Conservation (phyloP, 2,888 invertebrate genomes). For the Seladonia tumulorum region DNA sequence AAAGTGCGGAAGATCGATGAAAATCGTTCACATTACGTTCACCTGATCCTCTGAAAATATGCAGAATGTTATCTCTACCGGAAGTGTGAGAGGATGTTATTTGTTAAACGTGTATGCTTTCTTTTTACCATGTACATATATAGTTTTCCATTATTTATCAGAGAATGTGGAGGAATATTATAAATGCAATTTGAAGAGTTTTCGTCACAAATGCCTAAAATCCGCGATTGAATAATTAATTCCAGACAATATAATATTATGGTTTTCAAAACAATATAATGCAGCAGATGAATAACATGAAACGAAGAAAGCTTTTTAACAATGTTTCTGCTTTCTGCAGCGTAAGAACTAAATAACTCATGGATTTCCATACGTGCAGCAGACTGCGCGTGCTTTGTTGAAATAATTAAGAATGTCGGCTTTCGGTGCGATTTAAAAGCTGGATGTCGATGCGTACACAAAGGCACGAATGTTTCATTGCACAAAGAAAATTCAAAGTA, state of each 20-base stretch:
- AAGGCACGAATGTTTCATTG: not conserved
- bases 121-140: not conserved
- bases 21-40: not conserved
- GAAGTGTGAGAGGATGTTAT: not conserved
- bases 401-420: slow-evolving; percentile 2
- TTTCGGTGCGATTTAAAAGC: not conserved
- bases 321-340: not conserved
- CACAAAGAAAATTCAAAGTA: not conserved
- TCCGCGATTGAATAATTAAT: not conserved
- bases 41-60: not conserved
- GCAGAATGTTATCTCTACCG: not conserved
- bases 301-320: not conserved
- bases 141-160: slow-evolving; percentile 34
- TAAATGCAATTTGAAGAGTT: not conserved
- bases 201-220: not conserved
- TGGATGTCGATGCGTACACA: not conserved
- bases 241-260: not conserved
- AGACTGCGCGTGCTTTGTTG: not conserved
- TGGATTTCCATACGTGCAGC: not conserved
- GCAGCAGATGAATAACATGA: not conserved
- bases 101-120: not conserved
- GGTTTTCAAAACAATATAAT: not conserved
- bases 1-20: not conserved
- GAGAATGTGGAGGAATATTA: slow-evolving; percentile 5
- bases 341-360: not conserved